These are phyloP conservation scores for Perdita meconis DNA, from an alignment of 2,888 invertebrate genomes.

Conservation along the genomic window DNA sequence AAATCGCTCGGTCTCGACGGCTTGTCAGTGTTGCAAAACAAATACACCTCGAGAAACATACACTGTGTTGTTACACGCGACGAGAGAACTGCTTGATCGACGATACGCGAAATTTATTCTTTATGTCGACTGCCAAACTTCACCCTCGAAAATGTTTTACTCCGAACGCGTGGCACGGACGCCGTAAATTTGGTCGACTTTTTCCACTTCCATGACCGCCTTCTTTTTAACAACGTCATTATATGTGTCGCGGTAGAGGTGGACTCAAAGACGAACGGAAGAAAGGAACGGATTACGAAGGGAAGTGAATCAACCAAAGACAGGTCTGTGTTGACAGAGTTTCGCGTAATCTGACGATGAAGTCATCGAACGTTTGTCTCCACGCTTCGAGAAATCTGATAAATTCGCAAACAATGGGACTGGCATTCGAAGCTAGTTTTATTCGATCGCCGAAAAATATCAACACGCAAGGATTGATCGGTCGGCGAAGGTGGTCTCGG, in stretches of 20 bases:
- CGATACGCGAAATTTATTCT: constrained; percentile 39
- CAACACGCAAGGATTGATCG: constrained; percentile 15
- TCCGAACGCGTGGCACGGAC: background rate
- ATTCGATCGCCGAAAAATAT: background rate
- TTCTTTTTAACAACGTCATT: too few species aligned
- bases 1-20: constrained; percentile 48
- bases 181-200: background rate
- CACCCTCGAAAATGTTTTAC: background rate
- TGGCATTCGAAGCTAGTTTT: background rate
- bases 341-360: background rate
- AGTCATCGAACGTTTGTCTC: background rate
- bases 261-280: background rate
- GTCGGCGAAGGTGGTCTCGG: background rate
- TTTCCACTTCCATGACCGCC: too few species aligned
- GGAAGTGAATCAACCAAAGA: background rate
- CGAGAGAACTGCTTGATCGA: constrained; percentile 21
- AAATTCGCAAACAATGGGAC: background rate
- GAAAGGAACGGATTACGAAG: background rate
- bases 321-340: background rate
- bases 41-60: constrained; percentile 19
- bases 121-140: background rate
- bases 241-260: background rate
- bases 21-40: constrained; percentile 43
- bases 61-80: constrained; percentile 35
- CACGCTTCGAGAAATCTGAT: background rate